Evolutionary conservation across 2,888 invertebrate genomes (phyloP), one percentile per base, ranked within the genome.

Genomic region (Cynaeus angustus): DNA sequence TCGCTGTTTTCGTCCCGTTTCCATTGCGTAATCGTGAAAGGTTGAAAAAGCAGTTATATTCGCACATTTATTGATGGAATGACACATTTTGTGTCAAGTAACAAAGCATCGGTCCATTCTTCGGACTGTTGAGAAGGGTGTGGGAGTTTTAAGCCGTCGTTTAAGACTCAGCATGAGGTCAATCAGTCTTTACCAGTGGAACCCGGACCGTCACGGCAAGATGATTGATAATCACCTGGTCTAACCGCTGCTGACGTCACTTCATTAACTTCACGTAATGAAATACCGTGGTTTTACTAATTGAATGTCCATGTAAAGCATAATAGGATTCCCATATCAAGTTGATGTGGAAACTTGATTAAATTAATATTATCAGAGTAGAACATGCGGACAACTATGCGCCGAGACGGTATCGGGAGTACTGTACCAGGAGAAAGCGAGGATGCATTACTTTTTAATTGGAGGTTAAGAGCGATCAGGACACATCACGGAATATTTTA

Each of bases 251-350:
- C 75, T 83, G 83, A 84, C 84, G 84, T 84, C 84, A 84, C 83
- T 84, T 83, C 83, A 84, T 84, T 84, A 84, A 82, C 81, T 82
- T 77, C 79, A 75, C 81, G 80, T 84, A 84, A 84, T 84, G 84
- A 84, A 84, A 84, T 84, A 84, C 83, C 82, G 83, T 81, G 83
- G 84, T 83, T 83, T 84, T 81, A 82, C 84, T 85, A 84, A 84
- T 84, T 85, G 84, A 84, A 84, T 83, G 84, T 84, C 83, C 84
- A 80, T 84, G 83, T 83, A 82, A 79, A 79, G 82, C 80, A 83
- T 84, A 84, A 84, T 84, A 82, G 84, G 83, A 83, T 83, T 83
- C 82, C 79, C 83, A 81, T 82, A 82, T 82, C 81, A 77, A 77
- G 72, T 73, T 74, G 77, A 79, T 74, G 79, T 74, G 76, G 78